Evolutionary conservation across 2,888 invertebrate species (phyloP), one percentile per base, ranked within the genome.

Genomic region (Coleophora deauratella): DNA sequence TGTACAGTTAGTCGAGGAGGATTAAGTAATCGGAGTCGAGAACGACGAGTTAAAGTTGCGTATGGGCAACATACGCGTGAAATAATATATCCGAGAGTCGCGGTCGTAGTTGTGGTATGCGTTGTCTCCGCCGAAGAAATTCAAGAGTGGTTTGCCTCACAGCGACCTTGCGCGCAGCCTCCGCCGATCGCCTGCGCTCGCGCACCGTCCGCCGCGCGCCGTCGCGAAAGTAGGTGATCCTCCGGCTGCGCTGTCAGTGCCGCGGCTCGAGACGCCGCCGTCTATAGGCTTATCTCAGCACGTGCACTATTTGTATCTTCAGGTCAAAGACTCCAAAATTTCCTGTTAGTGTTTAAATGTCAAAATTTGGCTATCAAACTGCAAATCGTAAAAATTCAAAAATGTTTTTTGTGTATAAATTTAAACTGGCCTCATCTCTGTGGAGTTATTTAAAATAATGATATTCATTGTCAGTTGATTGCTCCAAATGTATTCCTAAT

Each of bases 91-190:
- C 79, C 75, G 74, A 76, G 71, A 69, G 75, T 77, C 75, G 74
- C 76, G 78, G 70, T 72, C 78, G 78, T 77, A 79, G 77, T 64
- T 67, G 72, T 73, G 72, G 72, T 72, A 73, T 73, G 72, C 64
- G 70, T 63, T 72, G 78, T 75, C 69, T 74, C 73, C 66, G 62
- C 59, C 72, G 70, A 79, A 78, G 79, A 80, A 74, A 78, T 80
- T 80, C 72, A 69, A 69, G 77, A 82, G 84, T 80, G 79, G 84
- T 82, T 84, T 80, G 81, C 84, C 84, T 84, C 76, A 76, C 74
- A 67, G 68, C 81, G 84, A 84, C 84, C 84, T 84, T 84, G 82
- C 66, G 62, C 60, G 56, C 54, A 55, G 61, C 57, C 67, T 59
- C 63, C 62, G 54, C 49, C 58, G 49, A 46, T 50, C 37, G 42